Evolutionary conservation across 2,797 vertebrate species (phyloP).

Genomic region (Merluccius polli): DNA sequence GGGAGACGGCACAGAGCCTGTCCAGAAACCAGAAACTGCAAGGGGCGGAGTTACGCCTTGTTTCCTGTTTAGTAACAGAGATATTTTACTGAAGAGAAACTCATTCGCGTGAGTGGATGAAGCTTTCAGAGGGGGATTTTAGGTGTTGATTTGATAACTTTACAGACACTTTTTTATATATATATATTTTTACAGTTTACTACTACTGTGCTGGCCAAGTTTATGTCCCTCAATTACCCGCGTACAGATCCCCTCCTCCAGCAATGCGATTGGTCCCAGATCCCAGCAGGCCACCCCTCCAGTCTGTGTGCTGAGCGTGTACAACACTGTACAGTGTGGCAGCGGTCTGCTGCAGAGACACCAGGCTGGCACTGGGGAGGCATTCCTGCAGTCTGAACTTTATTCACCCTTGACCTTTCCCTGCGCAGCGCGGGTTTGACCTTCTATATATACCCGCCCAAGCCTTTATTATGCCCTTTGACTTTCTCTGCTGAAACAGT

Average conservation of each 20-base stretch:
- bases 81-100: too few species aligned
- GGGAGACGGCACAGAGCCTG: too few species aligned
- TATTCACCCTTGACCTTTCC: slow-evolving; percentile 70
- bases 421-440: slow-evolving; percentile 60
- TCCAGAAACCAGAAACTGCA: too few species aligned
- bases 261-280: too few species aligned
- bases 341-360: not conserved
- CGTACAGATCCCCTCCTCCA: too few species aligned
- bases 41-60: too few species aligned
- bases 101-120: too few species aligned
- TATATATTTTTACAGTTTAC: not conserved
- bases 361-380: slow-evolving; percentile 12
- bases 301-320: not conserved
- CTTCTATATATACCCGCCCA: slow-evolving; percentile 79
- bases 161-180: too few species aligned
- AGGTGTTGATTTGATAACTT: not conserved
- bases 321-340: not conserved
- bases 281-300: not conserved
- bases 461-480: slow-evolving; percentile 72
- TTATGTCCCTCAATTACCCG: not conserved
- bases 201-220: not conserved
- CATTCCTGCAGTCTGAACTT: slow-evolving; percentile 61
- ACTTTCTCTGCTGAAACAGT: slow-evolving; percentile 80
- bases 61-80: too few species aligned
- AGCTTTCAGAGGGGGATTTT: not conserved